Evolutionary conservation across 2,888 invertebrate species (phyloP).

Genomic region (Hipparchia semele): DNA sequence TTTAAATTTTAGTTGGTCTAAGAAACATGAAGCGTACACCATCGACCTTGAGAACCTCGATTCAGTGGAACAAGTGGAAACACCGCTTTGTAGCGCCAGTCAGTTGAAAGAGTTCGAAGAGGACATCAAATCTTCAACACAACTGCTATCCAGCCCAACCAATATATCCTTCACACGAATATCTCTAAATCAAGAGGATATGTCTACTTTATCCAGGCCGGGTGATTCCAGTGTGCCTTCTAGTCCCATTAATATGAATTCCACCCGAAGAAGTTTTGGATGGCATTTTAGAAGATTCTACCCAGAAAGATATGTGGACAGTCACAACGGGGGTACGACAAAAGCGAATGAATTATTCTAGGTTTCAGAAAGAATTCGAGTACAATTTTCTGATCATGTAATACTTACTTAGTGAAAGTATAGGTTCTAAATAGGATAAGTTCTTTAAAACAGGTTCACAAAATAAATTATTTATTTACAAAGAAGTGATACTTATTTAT

Average conservation of each 20-base stretch:
- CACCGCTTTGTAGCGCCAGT: constrained; percentile 91
- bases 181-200: constrained; percentile 56
- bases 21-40: constrained; percentile 80
- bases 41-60: constrained; percentile 86
- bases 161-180: constrained; percentile 51
- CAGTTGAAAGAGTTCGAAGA: constrained; percentile 79
- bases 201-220: constrained; percentile 49
- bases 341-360: constrained; percentile 3
- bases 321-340: constrained; percentile 38
- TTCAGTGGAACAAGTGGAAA: constrained; percentile 85
- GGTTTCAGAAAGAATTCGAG: neutral
- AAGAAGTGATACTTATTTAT: neutral
- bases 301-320: constrained; percentile 51
- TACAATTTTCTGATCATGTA: neutral
- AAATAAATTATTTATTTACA: constrained; percentile 12
- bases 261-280: constrained; percentile 66
- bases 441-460: constrained; percentile 7
- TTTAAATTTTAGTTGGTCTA: constrained; percentile 73
- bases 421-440: neutral
- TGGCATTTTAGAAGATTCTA: constrained; percentile 67
- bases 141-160: constrained; percentile 54
- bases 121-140: constrained; percentile 63
- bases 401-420: neutral
- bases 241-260: constrained; percentile 55
- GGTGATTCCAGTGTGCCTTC: constrained; percentile 57